Conservation (phyloP, 2,113 vertebrate genomes). For the Aegithalos caudatus region DNA sequence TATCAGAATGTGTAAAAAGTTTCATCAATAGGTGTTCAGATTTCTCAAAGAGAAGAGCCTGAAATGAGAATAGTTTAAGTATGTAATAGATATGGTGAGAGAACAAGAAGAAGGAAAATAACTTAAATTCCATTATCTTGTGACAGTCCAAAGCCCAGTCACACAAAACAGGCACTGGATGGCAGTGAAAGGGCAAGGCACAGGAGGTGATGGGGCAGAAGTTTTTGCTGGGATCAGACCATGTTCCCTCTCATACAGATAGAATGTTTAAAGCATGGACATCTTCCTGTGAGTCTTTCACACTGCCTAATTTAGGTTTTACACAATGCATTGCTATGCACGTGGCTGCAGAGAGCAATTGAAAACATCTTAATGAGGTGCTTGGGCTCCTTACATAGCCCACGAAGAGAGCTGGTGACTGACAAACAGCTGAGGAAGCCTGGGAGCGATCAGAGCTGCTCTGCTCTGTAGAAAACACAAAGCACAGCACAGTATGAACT, state of each 20-base stretch:
- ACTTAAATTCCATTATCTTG: not conserved
- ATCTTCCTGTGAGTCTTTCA: not conserved
- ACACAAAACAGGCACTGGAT: not conserved
- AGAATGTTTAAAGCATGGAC: not conserved
- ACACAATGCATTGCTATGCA: not conserved
- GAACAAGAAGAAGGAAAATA: not conserved
- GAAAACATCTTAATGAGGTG: slow-evolving; percentile 54
- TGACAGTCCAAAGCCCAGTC: not conserved
- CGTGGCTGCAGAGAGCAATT: not conserved
- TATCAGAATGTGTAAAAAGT: not conserved
- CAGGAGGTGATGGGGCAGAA: not conserved
- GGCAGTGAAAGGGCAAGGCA: not conserved
- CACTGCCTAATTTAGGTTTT: not conserved
- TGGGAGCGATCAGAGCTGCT: slow-evolving; percentile 2
- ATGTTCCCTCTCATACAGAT: not conserved
- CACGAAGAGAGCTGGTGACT: slow-evolving; percentile 38
- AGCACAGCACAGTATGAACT: slow-evolving; percentile 27
- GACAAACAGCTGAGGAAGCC: slow-evolving; percentile 54
- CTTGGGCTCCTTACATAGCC: slow-evolving; percentile 8
- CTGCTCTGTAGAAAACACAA: slow-evolving; percentile 33
- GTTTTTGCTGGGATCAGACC: not conserved
- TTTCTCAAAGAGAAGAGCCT: not conserved
- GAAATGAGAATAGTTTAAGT: not conserved
- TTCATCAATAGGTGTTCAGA: not conserved
- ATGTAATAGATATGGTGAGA: not conserved